Evolutionary conservation across 2,797 vertebrate genomes (phyloP).

Genomic region (Lithobates pipiens): DNA sequence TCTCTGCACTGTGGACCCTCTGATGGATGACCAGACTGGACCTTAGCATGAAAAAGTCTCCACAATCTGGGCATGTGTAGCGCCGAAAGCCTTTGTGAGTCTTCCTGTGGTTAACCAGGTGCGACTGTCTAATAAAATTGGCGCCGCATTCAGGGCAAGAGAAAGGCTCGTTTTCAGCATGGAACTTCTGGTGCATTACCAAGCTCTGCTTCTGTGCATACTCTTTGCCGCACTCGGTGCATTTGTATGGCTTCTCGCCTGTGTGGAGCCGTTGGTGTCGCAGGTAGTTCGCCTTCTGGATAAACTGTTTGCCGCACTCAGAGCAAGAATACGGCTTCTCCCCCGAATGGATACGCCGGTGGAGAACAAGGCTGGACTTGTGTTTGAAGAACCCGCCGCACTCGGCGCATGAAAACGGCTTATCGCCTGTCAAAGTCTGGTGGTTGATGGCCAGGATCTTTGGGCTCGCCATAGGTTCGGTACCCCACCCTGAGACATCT

Average conservation of each 20-base stretch:
- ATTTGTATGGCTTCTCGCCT: slow-evolving; percentile 55
- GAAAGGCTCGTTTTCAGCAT: slow-evolving; percentile 33
- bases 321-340: not conserved
- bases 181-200: slow-evolving; percentile 36
- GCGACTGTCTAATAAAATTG: slow-evolving; percentile 14
- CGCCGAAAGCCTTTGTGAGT: slow-evolving; percentile 20
- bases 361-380: not conserved
- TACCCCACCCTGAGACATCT: not conserved
- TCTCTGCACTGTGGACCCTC: slow-evolving; percentile 23
- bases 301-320: not conserved
- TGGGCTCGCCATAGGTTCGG: not conserved
- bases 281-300: slow-evolving; percentile 54
- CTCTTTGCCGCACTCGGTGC: slow-evolving; percentile 26
- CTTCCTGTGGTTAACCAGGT: slow-evolving; percentile 29
- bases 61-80: not conserved
- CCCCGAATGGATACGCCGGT: not conserved
- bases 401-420: not conserved
- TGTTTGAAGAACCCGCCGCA: not conserved
- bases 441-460: not conserved
- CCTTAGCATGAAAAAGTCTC: slow-evolving; percentile 35
- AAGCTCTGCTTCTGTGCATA: slow-evolving; percentile 27
- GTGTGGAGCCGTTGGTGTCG: slow-evolving; percentile 70
- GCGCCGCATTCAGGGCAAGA: slow-evolving; percentile 22
- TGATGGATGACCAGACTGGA: slow-evolving; percentile 42
- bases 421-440: not conserved